Conservation (phyloP, 1,140 invertebrate genomes). For the Oreohelix idahoensis region DNA sequence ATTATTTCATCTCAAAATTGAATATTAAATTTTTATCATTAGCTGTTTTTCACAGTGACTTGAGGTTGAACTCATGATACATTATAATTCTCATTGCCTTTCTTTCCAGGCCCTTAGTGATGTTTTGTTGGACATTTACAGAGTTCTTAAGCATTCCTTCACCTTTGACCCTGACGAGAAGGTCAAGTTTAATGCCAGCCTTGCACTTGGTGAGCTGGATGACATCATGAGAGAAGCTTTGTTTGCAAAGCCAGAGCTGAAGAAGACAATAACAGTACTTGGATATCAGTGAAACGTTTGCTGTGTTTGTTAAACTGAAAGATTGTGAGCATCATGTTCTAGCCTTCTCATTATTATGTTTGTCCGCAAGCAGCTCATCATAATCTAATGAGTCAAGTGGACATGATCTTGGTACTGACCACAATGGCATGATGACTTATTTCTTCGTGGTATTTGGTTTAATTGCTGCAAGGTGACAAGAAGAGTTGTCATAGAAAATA, state of each 20-base stretch:
- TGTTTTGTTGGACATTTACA: constrained; percentile 81
- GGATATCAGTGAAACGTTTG: constrained; percentile 17
- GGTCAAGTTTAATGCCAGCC: constrained; percentile 81
- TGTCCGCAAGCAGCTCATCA: background rate
- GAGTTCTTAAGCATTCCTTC: constrained; percentile 80
- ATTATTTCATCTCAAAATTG: too few species aligned
- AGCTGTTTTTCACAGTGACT: too few species aligned
- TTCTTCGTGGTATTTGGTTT: too few species aligned
- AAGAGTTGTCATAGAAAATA: too few species aligned
- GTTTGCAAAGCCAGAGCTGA: constrained; percentile 76
- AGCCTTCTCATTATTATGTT: too few species aligned
- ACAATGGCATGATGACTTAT: too few species aligned
- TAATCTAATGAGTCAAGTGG: background rate
- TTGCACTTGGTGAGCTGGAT: constrained; percentile 85
- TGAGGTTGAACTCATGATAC: too few species aligned
- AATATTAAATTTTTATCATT: too few species aligned
- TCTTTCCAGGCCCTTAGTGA: constrained; percentile 77
- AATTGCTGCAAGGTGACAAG: too few species aligned
- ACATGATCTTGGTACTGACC: background rate
- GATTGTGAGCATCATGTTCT: background rate
- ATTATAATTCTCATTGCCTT: too few species aligned
- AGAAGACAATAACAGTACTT: constrained; percentile 76
- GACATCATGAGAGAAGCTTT: constrained; percentile 80
- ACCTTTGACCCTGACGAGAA: constrained; percentile 80
- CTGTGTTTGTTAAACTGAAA: background rate